Percentiles rank a stretch among this genome's conserved stretches.
Evolutionary conservation across 2,113 vertebrate genomes (phyloP).

Genomic region (Siniperca chuatsi): DNA sequence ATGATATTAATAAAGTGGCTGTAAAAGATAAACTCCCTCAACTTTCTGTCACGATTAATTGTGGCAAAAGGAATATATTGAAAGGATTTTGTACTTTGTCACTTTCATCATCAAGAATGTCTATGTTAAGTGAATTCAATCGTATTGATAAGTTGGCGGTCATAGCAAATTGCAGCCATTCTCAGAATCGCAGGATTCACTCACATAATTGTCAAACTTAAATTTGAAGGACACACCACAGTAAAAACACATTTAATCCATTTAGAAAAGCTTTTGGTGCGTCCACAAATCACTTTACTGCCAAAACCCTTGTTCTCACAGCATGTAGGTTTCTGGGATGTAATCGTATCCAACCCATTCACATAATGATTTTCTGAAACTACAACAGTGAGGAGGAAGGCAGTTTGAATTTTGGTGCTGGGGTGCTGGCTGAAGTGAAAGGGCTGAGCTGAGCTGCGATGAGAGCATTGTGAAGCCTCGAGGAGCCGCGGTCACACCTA

Average conservation of each 20-base stretch:
- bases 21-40: not conserved
- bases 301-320: slow-evolving; percentile 1
- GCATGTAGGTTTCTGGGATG: not conserved
- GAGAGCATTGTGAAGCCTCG: slow-evolving; percentile 9
- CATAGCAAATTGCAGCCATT: not conserved
- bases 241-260: not conserved
- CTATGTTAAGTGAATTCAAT: not conserved
- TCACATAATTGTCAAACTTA: not conserved
- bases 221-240: not conserved
- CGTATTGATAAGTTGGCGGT: not conserved
- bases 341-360: not conserved
- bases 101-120: too few species aligned
- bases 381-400: not conserved
- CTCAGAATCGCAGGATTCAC: not conserved
- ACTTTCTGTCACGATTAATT: not conserved
- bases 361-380: not conserved
- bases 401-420: slow-evolving; percentile 54
- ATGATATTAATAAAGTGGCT: not conserved
- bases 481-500: slow-evolving; percentile 6
- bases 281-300: not conserved
- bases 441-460: slow-evolving; percentile 12
- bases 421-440: slow-evolving; percentile 26
- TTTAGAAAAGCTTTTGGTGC: not conserved
- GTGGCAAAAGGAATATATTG: not conserved
- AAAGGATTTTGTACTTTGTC: not conserved